Evolutionary conservation across 2,888 invertebrate genomes (phyloP).

Genomic region (Criorhina ranunculi): DNA sequence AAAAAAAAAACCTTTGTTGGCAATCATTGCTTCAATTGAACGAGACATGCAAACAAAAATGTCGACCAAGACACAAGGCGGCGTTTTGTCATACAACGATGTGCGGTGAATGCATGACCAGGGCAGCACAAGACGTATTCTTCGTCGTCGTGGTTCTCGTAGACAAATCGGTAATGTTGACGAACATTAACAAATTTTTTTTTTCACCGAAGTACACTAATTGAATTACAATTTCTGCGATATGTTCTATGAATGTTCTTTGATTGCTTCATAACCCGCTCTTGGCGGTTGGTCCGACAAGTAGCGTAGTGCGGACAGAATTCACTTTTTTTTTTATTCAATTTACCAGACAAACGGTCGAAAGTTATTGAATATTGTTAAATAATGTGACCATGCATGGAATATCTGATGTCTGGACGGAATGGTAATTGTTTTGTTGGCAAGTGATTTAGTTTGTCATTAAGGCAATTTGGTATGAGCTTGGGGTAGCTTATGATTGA

Average conservation of each 20-base stretch:
- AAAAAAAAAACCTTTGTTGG: neutral
- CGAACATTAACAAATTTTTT: conserved; percentile 48
- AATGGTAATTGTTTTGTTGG: conserved; percentile 40
- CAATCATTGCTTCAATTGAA: conserved; percentile 45
- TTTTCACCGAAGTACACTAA: conserved; percentile 40
- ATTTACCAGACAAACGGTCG: conserved; percentile 66
- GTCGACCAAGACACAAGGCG: neutral
- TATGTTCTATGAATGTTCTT: conserved; percentile 62
- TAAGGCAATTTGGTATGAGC: conserved; percentile 60
- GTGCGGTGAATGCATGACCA: conserved; percentile 57
- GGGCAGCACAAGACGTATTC: conserved; percentile 22
- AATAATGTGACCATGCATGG: conserved; percentile 68
- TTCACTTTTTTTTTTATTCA: conserved; percentile 41
- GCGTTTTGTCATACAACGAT: conserved; percentile 18
- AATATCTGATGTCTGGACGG: conserved; percentile 59
- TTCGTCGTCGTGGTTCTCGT: conserved; percentile 18
- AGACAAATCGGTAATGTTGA: conserved; percentile 58
- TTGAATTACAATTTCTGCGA: conserved; percentile 66
- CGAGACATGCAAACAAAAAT: conserved; percentile 5
- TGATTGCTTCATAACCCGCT: conserved; percentile 21
- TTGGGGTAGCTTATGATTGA: conserved; percentile 55
- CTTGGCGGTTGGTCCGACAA: conserved; percentile 8
- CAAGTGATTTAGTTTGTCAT: conserved; percentile 69
- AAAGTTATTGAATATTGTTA: conserved; percentile 71
- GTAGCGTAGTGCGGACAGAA: conserved; percentile 7